Evolutionary conservation across 2,113 vertebrate species (phyloP), one percentile per base, ranked within the genome.

Genomic region (Anarrhichthys ocellatus): DNA sequence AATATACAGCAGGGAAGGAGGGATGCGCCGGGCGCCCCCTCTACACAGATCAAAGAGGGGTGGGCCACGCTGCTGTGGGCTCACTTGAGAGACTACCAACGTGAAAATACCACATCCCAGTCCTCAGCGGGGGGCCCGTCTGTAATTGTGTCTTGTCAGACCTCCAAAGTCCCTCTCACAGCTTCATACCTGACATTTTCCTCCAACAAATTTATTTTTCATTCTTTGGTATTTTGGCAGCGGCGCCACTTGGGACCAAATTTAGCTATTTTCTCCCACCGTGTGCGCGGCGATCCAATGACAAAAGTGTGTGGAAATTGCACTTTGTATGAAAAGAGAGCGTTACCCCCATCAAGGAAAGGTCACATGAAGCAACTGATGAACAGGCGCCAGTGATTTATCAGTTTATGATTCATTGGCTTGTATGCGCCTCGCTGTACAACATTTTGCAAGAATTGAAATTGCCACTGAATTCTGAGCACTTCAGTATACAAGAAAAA

Each of bases 91-190:
- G 89, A 91, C 89, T 84, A 89, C 87, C 78, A 79, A 85, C 86
- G 88, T 91, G 88, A 92, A 90, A 93, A 93, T 91, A 87, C 80
- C 92, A 85, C 86, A 88, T 91, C 91, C 89, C 86, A 40, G 71
- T 81, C 77, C 91, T 76, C 91, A 27, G 88, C 42, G 62, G 93
- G 93, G 85, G 89, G 87, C 68, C 63, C 24, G 64, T 74, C 85
- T 91, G 91, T 93, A 92, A 93, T 93, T 94, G 91, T 91, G 86
- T 92, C 89, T 94, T 90, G 91, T 92, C 90, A 92, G 90, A 88
- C 89, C 88, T 87, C 87, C 86, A 91, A 87, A 92, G 90, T 91
- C 83, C 85, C 90, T 58, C 69, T 88, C 92, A 87, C 92, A 94
- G 92, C 91, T 93, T 89, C 88, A 66, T 79, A 88, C 83, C 87